Percentiles rank a stretch among this genome's conserved stretches.
phyloP scores from a whole-genome alignment of 2,888 invertebrate species.

The Apomyelois bistriatella region DNA sequence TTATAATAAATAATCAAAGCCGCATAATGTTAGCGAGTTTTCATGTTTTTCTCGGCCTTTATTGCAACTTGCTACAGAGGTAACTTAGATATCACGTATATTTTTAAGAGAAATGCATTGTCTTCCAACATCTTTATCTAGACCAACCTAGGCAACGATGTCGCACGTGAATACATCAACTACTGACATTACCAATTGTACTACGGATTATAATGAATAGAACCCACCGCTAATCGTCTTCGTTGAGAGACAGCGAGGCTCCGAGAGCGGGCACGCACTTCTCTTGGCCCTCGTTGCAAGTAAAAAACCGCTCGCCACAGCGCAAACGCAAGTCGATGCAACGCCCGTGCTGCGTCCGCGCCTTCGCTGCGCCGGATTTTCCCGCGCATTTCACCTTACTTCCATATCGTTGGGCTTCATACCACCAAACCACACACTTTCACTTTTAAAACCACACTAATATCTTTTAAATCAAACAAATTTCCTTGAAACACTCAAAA shows the following conservation, averaged over 20 bases:
- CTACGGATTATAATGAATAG: too few species aligned
- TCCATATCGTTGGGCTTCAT: slow-evolving; percentile 12
- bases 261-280: slow-evolving; percentile 38
- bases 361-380: slow-evolving; percentile 43
- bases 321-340: slow-evolving; percentile 86
- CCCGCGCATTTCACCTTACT: slow-evolving; percentile 51
- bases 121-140: too few species aligned
- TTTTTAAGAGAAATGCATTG: too few species aligned
- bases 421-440: not conserved
- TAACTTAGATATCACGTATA: too few species aligned
- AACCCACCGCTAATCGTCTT: slow-evolving; percentile 45
- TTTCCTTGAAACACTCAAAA: not conserved
- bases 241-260: slow-evolving; percentile 31
- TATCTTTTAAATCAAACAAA: too few species aligned
- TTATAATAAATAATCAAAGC: too few species aligned
- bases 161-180: too few species aligned
- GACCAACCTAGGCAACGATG: too few species aligned
- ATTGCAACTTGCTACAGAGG: too few species aligned
- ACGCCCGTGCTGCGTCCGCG: slow-evolving; percentile 79
- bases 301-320: slow-evolving; percentile 87
- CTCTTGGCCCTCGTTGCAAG: slow-evolving; percentile 74
- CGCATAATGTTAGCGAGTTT: too few species aligned
- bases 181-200: too few species aligned
- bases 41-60: too few species aligned
- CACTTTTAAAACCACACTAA: not conserved